These are phyloP conservation scores for Luscinia luscinia DNA, from an alignment of 2,797 vertebrate species.

Conservation along the genomic window DNA sequence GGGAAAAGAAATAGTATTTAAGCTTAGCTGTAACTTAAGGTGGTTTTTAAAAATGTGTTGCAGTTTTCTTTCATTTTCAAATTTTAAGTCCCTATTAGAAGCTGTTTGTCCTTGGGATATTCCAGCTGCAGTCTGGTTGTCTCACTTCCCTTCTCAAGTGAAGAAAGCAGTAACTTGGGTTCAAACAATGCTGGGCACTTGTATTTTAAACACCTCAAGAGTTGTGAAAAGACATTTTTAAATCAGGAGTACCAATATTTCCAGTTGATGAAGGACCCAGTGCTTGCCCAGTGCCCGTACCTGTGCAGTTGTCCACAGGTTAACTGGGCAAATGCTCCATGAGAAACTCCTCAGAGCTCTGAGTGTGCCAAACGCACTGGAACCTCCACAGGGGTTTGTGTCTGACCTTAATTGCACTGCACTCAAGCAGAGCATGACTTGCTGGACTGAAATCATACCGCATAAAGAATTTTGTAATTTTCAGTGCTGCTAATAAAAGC, in stretches of 20 bases:
- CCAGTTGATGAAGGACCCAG: accelerated
- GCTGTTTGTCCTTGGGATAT: background rate
- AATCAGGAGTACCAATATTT: background rate
- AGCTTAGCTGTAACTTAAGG: background rate
- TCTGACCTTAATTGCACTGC: background rate
- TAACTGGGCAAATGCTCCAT: background rate
- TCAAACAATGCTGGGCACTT: background rate
- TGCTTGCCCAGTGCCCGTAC: background rate
- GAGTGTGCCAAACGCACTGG: background rate
- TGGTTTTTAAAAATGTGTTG: background rate
- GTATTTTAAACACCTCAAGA: background rate
- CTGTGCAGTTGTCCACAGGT: background rate
- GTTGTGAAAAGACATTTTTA: background rate
- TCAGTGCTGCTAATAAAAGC: background rate
- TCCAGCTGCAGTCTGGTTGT: background rate
- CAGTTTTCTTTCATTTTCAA: background rate
- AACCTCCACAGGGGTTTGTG: background rate
- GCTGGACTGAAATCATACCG: background rate
- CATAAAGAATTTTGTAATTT: background rate
- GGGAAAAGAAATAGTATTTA: background rate
- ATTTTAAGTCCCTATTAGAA: background rate
- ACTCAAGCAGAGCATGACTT: background rate
- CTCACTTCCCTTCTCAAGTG: background rate
- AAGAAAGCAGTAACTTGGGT: background rate
- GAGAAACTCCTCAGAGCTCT: background rate